Base-by-base conservation (phyloP, 2,113 vertebrate species). In the Taxidea taxus region DNA sequence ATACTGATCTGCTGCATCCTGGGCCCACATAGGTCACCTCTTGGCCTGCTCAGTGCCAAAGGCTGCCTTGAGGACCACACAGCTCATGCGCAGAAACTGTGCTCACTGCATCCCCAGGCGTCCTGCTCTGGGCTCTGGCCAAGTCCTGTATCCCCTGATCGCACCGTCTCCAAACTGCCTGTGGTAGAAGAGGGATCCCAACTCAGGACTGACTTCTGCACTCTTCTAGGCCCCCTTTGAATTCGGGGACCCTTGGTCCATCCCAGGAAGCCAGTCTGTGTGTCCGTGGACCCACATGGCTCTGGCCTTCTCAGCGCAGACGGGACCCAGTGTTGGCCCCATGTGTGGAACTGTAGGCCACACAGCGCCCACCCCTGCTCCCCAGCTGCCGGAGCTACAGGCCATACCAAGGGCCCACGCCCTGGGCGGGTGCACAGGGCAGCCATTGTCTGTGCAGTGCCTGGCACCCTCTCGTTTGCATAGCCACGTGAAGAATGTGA, bases 401-500 rank as follows among this genome's bases (percentile, higher is more conserved):
- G 88, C 96, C 98, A 98, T 97, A 95, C 96, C 98, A 95, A 64
- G 58, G 82, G 96, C 98, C 98, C 97, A 98, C 97, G 90, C 96
- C 94, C 66, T 54, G 72, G 84, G 62, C 21, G 34, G 93, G 51
- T 75, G 87, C 96, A 98, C 92, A 98, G 97, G 96, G 54, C 74
- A 42, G 72, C 90, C 90, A 97, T 98, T 98, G 98, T 98, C 85
- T 11, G 49, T 0, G 5, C 84, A 60, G 87, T 29, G 93, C 96
- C 95, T 80, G 97, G 97, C 97, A 96, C 97, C 60, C 94, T 88
- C 85, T 97, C 87, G 3, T 97, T 98, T 97, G 97, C 98, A 98
- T 95, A 97, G 97, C 96, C 97, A 93, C 42, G 97, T 97, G 97
- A 98, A 96, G 97, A 98, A 98, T 98, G 96, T 14, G 0, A 97